Conservation (phyloP, 2,888 invertebrate genomes). For the Pandemis corylana region DNA sequence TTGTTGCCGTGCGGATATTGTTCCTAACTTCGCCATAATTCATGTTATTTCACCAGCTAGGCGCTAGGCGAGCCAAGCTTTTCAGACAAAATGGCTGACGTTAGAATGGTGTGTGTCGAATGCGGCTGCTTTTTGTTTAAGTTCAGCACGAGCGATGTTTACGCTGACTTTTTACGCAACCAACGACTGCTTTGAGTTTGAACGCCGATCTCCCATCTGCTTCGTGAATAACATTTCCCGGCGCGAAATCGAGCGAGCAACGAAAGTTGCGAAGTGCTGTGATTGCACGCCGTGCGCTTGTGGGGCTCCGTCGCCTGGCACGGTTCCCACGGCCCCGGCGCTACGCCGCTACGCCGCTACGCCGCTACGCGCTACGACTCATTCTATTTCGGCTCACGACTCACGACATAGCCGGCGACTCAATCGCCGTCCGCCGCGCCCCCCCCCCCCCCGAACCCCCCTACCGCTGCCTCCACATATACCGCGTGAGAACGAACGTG, state of each 20-base stretch:
- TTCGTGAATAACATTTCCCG: neutral
- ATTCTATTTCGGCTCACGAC: neutral
- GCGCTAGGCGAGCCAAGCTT: conserved; percentile 4
- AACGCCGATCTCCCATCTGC: no score
- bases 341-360: neutral
- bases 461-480: conserved; percentile 15
- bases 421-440: neutral
- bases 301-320: neutral
- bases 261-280: neutral
- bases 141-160: conserved; percentile 18
- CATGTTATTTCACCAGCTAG: conserved; percentile 22
- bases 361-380: neutral
- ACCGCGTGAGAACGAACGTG: conserved; percentile 3
- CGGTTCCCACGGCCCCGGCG: conserved; percentile 18
- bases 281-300: neutral
- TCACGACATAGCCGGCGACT: neutral
- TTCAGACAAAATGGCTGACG: conserved; percentile 25
- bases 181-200: neutral
- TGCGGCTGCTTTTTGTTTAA: conserved; percentile 19
- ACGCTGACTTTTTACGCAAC: conserved; percentile 12
- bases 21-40: conserved; percentile 33
- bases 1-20: conserved; percentile 34
- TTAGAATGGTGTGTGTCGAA: conserved; percentile 7
- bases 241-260: neutral
- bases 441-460: neutral